Evolutionary conservation across 2,113 vertebrate genomes (phyloP), one percentile per base, ranked within the genome.

Genomic region (Lutjanus erythropterus): DNA sequence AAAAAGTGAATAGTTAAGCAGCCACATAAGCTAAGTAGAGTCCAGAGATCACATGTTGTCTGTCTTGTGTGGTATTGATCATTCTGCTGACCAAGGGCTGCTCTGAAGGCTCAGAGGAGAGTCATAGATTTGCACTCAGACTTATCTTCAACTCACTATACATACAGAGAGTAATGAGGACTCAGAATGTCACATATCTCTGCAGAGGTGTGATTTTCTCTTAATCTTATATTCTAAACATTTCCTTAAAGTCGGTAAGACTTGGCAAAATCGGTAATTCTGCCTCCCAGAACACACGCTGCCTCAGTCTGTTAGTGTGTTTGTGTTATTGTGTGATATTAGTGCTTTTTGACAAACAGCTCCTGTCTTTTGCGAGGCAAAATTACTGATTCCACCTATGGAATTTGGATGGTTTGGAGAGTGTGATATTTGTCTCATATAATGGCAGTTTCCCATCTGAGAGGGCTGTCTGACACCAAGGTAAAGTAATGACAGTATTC

Each of bases 21-120:
- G 88, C 87, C 90, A 74, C 83, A 87, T 64, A 42, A 76, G 81
- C 86, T 42, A 72, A 73, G 79, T 61, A 12, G 62, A 91, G 89
- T 91, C 86, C 86, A 84, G 75, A 88, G 89, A 90, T 92, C 91
- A 92, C 91, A 90, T 90, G 89, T 75, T 84, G 88, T 76, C 81
- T 83, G 83, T 80, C 74, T 75, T 72, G 66, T 71, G 72, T 84
- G 75, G 75, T 71, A 80, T 90, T 79, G 88, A 75, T 93, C 89
- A 87, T 92, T 80, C 39, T 92, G 92, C 92, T 92, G 92, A 94
- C 65, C 75, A 64, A 78, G 61, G 70, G 52, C 71, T 84, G 71
- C 31, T 78, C 53, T 50, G 42, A 3, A 78, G 50, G 41, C 35
- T 59, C 6, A 39, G 42, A 79, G 29, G 72, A 74, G 53, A 74